Evolutionary conservation across 2,113 vertebrate species (phyloP).

Genomic region (Bufo gargarizans): DNA sequence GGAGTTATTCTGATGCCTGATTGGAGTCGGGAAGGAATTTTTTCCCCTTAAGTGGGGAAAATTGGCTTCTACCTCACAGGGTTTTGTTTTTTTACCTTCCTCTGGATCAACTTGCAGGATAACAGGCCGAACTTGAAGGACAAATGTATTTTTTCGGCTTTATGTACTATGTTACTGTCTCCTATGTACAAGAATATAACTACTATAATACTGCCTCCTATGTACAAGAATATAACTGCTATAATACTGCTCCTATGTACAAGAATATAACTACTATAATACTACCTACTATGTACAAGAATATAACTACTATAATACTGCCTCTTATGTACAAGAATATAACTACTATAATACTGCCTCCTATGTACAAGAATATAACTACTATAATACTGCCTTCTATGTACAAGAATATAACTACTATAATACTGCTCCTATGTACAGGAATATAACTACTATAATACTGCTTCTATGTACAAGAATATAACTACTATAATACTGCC

Average conservation of each 20-base stretch:
- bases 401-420: conserved; percentile 2
- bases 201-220: not conserved
- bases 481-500: not conserved
- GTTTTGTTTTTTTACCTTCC: too few species aligned
- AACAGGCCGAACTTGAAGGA: too few species aligned
- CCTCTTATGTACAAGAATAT: not conserved
- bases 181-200: not conserved
- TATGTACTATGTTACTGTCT: too few species aligned
- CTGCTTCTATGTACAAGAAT: not conserved
- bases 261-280: conserved; percentile 13
- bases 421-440: not conserved
- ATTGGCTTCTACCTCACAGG: too few species aligned
- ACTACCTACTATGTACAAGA: not conserved
- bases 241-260: not conserved
- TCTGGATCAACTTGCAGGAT: too few species aligned
- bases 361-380: conserved; percentile 1
- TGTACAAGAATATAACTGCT: not conserved
- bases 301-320: conserved; percentile 8
- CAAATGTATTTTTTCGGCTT: too few species aligned
- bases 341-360: too few species aligned
- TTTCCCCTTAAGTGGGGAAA: too few species aligned
- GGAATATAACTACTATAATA: conserved; percentile 10
- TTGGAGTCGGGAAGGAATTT: too few species aligned
- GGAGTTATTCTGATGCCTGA: too few species aligned
- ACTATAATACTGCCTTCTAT: not conserved